Evolutionary conservation across 2,888 invertebrate genomes (phyloP), one percentile per base, ranked within the genome.

Genomic region (Agelastica alni): DNA sequence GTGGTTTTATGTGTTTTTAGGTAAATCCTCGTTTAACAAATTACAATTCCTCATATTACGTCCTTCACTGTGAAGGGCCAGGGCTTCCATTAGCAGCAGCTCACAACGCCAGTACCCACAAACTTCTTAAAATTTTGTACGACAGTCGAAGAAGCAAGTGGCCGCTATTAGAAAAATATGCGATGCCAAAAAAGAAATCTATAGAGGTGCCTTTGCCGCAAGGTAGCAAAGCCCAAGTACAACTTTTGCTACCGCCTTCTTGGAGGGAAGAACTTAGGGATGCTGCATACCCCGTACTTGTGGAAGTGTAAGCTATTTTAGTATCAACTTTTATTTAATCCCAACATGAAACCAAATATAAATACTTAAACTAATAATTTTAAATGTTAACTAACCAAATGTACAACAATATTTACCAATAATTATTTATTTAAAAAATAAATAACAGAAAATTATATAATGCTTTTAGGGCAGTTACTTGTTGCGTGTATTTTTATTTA

Each of bases 21-120:
- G 68, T 76, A 59, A 76, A 73, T 66, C 76, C 76, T 30, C 70
- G 66, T 51, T 63, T 66, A 2, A 56, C 56, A 45, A 67, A 68
- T 31, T 61, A 63, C 16, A 71, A 67, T 51, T 68, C 71, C 41
- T 65, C 72, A 17, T 76, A 66, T 73, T 93, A 92, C 75, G 92
- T 93, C 64, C 82, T 95, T 65, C 87, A 91, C 72, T 96, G 96
- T 77, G 87, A 89, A 68, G 96, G 96, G n/a, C 95, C 94, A 34
- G 92, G 91, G 56, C 84, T 94, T 61, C 95, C 96, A 56, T 82
- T 91, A 66, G 90, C 90, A 37, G 91, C 85, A 16, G 83, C 91
- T 63, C 91, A 92, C 75, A 84, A 86, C 63, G 85, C 86, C 68
- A 82, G 81, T 67, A 86, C 86, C 41, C 90, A 91, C 78, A 87